Base-by-base conservation (phyloP, 2,113 vertebrate genomes). In the Actenoides lindsayi region DNA sequence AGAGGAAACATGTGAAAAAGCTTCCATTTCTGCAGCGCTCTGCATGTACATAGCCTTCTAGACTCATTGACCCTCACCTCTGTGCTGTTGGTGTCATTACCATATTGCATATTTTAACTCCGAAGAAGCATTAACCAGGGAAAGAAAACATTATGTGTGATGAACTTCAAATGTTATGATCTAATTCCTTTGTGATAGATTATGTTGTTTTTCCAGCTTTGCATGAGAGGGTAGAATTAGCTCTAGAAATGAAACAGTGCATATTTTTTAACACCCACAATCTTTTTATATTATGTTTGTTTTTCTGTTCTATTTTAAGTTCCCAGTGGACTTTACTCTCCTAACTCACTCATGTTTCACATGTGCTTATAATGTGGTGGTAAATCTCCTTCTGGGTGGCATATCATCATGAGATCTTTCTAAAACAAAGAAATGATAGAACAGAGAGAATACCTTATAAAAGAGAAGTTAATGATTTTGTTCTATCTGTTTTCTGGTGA, bases 21-120 rank as follows among this genome's bases (percentile, higher is more conserved):
- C 56, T 33, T 50, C 2, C 3, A 2, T 76, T 79, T 76, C 57
- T 83, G 28, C 54, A 53, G 23, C 0, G 1, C 14, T 73, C 13
- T 33, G 9, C 6, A 1, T 1, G 1, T 27, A 3, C 4, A 0
- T 56, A 20, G 18, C 14, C 39, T 74, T 30, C 18, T 62, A 19
- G 35, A 53, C 13, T 76, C n/a, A 63, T 3, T 86, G 62, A 39
- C 35, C 14, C 19, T 53, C 14, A 24, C 17, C 2, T 31, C 33
- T 62, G 6, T 73, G 50, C 19, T 74, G 6, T 46, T 53, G 7
- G 5, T 90, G 7, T 53, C 37, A 12, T 8, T 63, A 44, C 10
- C 19, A 9, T 18, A 30, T 51, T 84, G 19, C 9, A 3, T 74
- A 19, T 78, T 73, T 76, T 59, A 60, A 62, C 75, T 48, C 35